A percentile compares a stretch with the other conserved stretches of the same genome.
Evolutionary conservation across 2,113 vertebrate species (phyloP).

Genomic region (Myocastor coypus): DNA sequence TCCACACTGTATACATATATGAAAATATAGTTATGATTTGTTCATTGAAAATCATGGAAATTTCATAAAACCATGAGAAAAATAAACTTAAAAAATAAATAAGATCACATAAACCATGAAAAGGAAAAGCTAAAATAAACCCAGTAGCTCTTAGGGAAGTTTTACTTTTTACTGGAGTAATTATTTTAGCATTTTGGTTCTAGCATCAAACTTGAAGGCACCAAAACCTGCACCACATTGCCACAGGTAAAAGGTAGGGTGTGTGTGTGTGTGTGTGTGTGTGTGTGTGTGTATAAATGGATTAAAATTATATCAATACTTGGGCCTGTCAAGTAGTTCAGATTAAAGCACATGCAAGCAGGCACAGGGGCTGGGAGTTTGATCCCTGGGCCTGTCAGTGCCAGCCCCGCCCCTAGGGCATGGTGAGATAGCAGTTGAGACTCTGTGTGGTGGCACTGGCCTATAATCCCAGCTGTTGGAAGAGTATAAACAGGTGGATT

Average conservation of each 20-base stretch:
- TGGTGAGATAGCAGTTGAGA: too few species aligned
- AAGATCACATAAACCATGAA: background rate
- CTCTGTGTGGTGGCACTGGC: too few species aligned
- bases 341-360: too few species aligned
- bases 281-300: background rate
- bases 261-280: background rate
- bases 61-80: background rate
- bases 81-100: background rate
- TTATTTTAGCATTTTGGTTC: background rate
- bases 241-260: background rate
- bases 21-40: background rate
- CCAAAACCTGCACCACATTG: background rate
- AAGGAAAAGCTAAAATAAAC: background rate
- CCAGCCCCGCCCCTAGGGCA: too few species aligned
- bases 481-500: too few species aligned
- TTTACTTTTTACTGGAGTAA: conserved; percentile 9
- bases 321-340: too few species aligned
- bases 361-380: too few species aligned
- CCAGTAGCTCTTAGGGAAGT: background rate
- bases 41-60: background rate
- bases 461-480: too few species aligned
- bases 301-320: background rate
- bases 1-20: background rate
- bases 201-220: background rate
- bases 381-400: too few species aligned